phyloP scores from a whole-genome alignment of 2,888 invertebrate species.

The Xestia ashworthii region DNA sequence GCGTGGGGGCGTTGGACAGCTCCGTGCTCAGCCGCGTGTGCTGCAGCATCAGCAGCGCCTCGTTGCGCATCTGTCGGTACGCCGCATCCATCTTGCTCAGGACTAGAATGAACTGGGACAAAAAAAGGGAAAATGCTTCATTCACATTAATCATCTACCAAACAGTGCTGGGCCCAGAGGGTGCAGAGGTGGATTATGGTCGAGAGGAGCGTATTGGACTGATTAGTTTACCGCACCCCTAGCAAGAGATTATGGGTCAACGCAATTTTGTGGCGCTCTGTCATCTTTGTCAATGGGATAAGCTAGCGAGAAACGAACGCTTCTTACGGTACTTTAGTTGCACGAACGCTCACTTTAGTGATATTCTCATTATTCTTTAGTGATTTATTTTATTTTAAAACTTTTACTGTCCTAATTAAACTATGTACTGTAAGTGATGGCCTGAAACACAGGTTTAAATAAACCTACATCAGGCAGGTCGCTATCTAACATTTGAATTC shows the following conservation, averaged over 20 bases:
- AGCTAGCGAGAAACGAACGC: too few relatives aligned
- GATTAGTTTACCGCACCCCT: not conserved
- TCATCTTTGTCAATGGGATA: too few relatives aligned
- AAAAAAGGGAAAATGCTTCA: not conserved
- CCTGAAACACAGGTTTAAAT: too few relatives aligned
- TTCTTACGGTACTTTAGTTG: not conserved
- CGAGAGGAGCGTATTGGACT: not conserved
- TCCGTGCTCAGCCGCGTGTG: constrained; percentile 93
- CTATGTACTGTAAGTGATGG: too few relatives aligned
- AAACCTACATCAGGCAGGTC: too few relatives aligned
- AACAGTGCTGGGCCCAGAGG: not conserved
- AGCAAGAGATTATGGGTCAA: not conserved
- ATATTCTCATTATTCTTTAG: too few relatives aligned
- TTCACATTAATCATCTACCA: not conserved
- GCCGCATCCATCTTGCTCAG: constrained; percentile 96
- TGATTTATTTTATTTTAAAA: too few relatives aligned
- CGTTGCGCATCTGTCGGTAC: constrained; percentile 96
- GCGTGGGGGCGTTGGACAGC: constrained; percentile 92
- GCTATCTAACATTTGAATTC: too few relatives aligned
- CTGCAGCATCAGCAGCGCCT: constrained; percentile 95
- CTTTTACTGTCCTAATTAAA: too few relatives aligned
- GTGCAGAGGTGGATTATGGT: too few relatives aligned
- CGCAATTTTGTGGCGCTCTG: not conserved
- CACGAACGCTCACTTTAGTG: not conserved
- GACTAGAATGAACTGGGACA: constrained; percentile 92